Evolutionary conservation across 2,888 invertebrate genomes (phyloP), one percentile per base, ranked within the genome.

Genomic region (Sinopyrophorus schimmeli): DNA sequence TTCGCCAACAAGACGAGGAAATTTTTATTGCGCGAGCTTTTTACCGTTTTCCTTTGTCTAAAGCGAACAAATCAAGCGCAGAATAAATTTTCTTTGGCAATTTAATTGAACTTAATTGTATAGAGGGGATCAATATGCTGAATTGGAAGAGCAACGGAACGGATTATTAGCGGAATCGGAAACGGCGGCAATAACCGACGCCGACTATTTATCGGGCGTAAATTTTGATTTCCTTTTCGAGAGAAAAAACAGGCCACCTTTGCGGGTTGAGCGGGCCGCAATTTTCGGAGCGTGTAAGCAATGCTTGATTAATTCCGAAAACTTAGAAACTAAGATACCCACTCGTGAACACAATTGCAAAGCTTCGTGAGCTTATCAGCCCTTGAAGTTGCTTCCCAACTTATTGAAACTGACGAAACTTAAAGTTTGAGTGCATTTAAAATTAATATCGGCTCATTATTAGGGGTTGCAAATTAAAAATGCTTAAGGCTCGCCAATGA

Each of bases 121-220:
- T 28, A 39, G 37, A 40, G 37, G 20, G 27, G 32, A 40, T 44
- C 49, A 28, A 44, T 50, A 39, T 34, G 32, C 44, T 50, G 17
- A 30, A 34, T 10, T 30, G 39, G 44, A 49, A 43, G 37, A 41
- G 34, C 20, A 38, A 20, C 30, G 39, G 17, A 41, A 47, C 40
- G 32, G 44, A 31, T 43, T 39, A 43, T 43, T 49, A 43, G 18
- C 43, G 31, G 49, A 49, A 49, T 9, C 17, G 49, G 43, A 43
- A 49, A 38, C 47, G 39, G 34, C 38, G 23, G 39, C 34, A 39
- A 47, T 47, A 47, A 47, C 47, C 42, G 42, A 31, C 21, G 27
- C 31, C 42, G 48, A 48, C 34, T 42, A 48, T 32, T 35, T 34
- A 48, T 42, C 35, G 31, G 28, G 34, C 32, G 41, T 40, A 47